phyloP scores from a whole-genome alignment of 2,888 invertebrate species.

The Pammene fasciana region DNA sequence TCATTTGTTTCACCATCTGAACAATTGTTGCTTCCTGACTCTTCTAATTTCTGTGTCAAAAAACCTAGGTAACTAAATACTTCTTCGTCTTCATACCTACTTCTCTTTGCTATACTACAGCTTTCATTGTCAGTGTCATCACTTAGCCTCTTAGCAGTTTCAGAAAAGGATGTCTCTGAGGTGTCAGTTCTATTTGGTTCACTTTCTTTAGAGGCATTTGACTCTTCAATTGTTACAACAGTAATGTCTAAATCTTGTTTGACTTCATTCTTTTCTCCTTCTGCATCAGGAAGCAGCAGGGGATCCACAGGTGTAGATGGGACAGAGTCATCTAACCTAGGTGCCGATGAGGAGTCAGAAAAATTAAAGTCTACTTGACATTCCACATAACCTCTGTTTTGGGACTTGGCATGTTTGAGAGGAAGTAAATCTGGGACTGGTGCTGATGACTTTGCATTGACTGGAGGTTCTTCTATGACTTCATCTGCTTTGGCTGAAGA shows the following conservation, averaged over 20 bases:
- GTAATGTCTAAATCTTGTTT: constrained; percentile 72
- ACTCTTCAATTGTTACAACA: constrained; percentile 74
- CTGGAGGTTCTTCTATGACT: constrained; percentile 58
- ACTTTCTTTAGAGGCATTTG: constrained; percentile 62
- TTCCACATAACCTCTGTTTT: constrained; percentile 72
- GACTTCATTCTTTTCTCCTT: constrained; percentile 65
- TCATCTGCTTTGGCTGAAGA: constrained; percentile 83
- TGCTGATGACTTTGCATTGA: constrained; percentile 63
- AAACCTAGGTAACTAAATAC: constrained; percentile 58
- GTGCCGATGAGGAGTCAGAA: constrained; percentile 70
- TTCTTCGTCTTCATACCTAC: constrained; percentile 70
- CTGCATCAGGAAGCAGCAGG: constrained; percentile 70
- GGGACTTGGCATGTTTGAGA: constrained; percentile 67
- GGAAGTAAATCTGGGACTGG: constrained; percentile 78
- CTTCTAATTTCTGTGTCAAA: constrained; percentile 52
- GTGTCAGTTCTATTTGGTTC: constrained; percentile 65
- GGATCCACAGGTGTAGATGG: constrained; percentile 77
- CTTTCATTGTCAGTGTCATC: constrained; percentile 66
- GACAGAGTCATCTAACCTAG: constrained; percentile 72
- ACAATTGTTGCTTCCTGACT: constrained; percentile 56
- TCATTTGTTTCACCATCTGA: constrained; percentile 66
- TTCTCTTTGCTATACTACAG: constrained; percentile 65
- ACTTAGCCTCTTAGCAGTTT: constrained; percentile 70
- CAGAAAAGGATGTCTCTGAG: constrained; percentile 59
- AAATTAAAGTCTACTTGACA: constrained; percentile 75